Base-by-base conservation (phyloP, 2,113 vertebrate species). In the Thomomys bottae region DNA sequence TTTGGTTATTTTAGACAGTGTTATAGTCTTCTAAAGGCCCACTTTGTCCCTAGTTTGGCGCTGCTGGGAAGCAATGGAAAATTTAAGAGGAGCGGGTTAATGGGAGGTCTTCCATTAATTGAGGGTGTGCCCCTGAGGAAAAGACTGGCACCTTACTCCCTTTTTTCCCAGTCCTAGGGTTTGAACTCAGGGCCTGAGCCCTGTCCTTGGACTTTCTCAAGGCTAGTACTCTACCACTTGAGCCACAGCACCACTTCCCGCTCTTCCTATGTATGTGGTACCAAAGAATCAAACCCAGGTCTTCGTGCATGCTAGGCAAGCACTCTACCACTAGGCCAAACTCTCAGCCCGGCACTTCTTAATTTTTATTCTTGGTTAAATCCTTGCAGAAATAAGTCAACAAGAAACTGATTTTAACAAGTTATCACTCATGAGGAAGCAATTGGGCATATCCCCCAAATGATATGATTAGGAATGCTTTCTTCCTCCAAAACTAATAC, bases 391-490 rank as follows among this genome's bases (percentile, higher is more conserved):
- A 86, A 91, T 91, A 77, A 59, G 21, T 26, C 4, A 57, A 77
- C 82, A 61, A 36, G 75, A 80, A 45, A 1, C 24, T 84, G 72
- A 84, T 70, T 63, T 91, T 87, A 89, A 10, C 21, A 63, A 71
- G 17, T 40, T 57, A 34, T 77, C 26, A 54, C 23, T 83, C 28
- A 76, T 23, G 57, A 67, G 61, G 78, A 59, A 73, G 30, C 14
- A 34, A 12, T 88, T 90, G 82, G 49, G 20, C n/a, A 34, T 45
- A 76, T 28, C 82, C 34, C 36, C 7, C 23, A 26, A n/a, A 84
- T 71, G 90, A n/a, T 45, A 66, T 75, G 76, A 84, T 71, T 83
- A 59, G 66, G 63, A 49, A 81, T 76, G 59, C 14, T 40, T 70
- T 11, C 76, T 90, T 78, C n/a, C 2, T 15, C 64, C 2, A 40